These are phyloP conservation scores for Trichopoda pennipes DNA, from an alignment of 2,888 invertebrate species.

Conservation along the genomic window DNA sequence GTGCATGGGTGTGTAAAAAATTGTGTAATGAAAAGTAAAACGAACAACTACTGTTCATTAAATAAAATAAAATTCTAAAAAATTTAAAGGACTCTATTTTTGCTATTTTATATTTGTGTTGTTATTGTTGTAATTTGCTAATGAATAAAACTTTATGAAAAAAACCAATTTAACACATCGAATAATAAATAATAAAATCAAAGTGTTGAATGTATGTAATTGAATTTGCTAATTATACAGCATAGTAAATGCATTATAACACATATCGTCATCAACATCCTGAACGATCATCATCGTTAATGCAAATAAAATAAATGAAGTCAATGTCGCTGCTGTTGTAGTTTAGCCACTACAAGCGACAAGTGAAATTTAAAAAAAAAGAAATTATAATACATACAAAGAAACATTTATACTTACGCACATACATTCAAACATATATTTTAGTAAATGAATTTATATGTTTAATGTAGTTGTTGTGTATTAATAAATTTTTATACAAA, in stretches of 20 bases:
- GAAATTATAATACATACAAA: neutral
- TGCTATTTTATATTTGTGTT: too few relatives aligned
- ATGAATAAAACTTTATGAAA: too few relatives aligned
- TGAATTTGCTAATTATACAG: neutral
- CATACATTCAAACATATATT: neutral
- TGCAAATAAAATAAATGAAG: conserved; percentile 7
- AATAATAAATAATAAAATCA: too few relatives aligned
- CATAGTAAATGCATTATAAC: neutral
- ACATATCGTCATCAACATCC: conserved; percentile 1
- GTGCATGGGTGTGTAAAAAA: neutral
- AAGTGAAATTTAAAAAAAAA: neutral
- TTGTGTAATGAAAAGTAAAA: neutral
- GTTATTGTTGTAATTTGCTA: too few relatives aligned
- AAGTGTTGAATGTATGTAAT: neutral
- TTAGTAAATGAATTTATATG: conserved; percentile 33
- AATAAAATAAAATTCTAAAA: too few relatives aligned
- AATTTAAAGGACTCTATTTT: too few relatives aligned
- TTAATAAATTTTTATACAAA: conserved; percentile 57
- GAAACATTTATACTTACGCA: neutral
- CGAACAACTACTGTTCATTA: neutral
- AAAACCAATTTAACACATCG: too few relatives aligned
- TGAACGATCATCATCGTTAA: conserved; percentile 4
- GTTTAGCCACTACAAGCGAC: neutral
- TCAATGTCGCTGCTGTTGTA: conserved; percentile 21
- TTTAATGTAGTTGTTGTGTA: conserved; percentile 45